Evolutionary conservation across 37 sponge, comb jelly and placozoan species (phyloP).

Genomic region (Agelas oroides): DNA sequence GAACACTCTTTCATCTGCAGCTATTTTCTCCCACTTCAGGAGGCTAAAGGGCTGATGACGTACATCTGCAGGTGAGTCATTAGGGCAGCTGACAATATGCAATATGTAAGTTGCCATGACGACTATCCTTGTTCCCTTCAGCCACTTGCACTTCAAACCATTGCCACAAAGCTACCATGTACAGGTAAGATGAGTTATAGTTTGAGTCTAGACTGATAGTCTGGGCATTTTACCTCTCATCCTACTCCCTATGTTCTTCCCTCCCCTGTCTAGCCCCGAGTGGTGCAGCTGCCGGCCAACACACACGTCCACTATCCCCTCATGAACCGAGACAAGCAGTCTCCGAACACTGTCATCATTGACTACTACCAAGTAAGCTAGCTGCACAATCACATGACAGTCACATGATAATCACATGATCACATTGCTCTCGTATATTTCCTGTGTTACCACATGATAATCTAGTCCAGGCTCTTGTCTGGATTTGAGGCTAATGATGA

Average conservation of each 20-base stretch:
- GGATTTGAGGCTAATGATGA: too few species aligned
- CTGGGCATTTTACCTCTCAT: too few species aligned
- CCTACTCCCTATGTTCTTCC: too few species aligned
- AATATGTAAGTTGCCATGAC: too few species aligned
- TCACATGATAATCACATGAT: neutral
- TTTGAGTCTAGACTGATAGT: too few species aligned
- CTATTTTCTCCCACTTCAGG: neutral
- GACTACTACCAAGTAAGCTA: constrained; percentile 71
- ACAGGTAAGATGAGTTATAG: too few species aligned
- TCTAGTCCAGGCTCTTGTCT: too few species aligned
- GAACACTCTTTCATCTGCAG: neutral
- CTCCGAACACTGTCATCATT: constrained; percentile 64
- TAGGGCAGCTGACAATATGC: neutral
- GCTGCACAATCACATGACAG: neutral
- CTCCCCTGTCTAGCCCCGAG: constrained; percentile 4
- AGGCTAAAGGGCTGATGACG: constrained; percentile 36
- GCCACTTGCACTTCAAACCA: neutral
- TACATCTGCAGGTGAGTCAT: constrained; percentile 4
- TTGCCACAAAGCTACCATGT: neutral
- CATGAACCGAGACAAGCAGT: constrained; percentile 14
- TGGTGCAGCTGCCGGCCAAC: constrained; percentile 49
- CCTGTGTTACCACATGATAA: neutral
- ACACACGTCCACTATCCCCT: neutral
- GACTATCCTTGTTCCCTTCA: neutral
- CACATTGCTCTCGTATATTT: neutral